A percentile compares a stretch with the other conserved stretches of the same genome.
phyloP scores from a whole-genome alignment of 1,140 invertebrate genomes.

The Aphidius gifuensis region DNA sequence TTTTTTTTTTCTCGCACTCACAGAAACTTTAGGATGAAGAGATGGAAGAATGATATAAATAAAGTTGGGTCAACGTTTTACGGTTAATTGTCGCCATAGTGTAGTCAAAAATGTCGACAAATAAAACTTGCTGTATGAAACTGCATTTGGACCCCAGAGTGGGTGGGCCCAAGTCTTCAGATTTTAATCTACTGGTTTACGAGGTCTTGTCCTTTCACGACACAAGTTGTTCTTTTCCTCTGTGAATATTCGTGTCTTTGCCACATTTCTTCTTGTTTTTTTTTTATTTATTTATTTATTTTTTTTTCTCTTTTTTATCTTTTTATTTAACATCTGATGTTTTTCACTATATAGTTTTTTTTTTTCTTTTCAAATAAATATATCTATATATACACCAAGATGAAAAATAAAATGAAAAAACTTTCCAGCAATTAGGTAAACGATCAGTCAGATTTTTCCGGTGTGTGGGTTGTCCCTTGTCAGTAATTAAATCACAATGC shows the following conservation, averaged over 20 bases:
- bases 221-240: constrained; percentile 8
- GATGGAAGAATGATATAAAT: constrained; percentile 12
- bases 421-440: constrained; percentile 10
- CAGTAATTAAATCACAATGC: constrained; percentile 1
- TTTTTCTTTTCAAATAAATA: neutral
- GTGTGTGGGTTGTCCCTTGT: constrained; percentile 1
- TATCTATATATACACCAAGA: neutral
- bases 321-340: neutral
- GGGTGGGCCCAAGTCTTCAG: constrained; percentile 25
- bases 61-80: constrained; percentile 9
- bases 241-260: neutral
- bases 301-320: neutral
- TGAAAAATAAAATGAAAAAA: neutral
- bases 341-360: neutral
- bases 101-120: constrained; percentile 8
- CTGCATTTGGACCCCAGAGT: constrained; percentile 9
- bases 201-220: constrained; percentile 19
- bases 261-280: neutral
- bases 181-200: constrained; percentile 27
- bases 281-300: neutral
- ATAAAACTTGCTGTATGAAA: neutral
- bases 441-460: constrained; percentile 18
- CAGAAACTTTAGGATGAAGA: neutral
- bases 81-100: constrained; percentile 24
- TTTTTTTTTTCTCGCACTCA: neutral